Percentiles rank a stretch among this genome's conserved stretches.
phyloP scores from a whole-genome alignment of 1,140 invertebrate genomes.

The Musca domestica region DNA sequence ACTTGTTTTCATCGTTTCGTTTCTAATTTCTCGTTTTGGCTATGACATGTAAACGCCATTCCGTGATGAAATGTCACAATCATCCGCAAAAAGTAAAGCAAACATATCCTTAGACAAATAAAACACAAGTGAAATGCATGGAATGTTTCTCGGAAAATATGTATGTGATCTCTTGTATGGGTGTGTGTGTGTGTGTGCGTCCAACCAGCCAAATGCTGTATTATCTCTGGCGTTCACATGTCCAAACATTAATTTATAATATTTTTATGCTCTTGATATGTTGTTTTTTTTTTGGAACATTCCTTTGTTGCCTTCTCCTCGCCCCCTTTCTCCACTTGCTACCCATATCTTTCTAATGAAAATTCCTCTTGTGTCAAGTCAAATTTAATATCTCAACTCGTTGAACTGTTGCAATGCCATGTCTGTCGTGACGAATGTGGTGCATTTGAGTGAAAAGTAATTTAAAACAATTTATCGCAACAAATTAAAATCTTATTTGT shows the following conservation, averaged over 20 bases:
- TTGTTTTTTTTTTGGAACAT: not conserved
- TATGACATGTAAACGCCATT: conserved; percentile 53
- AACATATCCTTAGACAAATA: not conserved
- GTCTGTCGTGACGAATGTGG: not conserved
- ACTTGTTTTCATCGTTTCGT: conserved; percentile 1
- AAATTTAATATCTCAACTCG: conserved; percentile 10
- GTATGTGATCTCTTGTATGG: too few species aligned
- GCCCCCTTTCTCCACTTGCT: not conserved
- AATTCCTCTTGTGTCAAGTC: conserved; percentile 18
- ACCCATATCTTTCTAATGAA: conserved; percentile 11
- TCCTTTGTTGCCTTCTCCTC: too few species aligned
- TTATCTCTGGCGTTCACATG: not conserved
- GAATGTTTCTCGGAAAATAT: too few species aligned
- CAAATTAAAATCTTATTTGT: conserved; percentile 9
- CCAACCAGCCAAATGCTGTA: not conserved
- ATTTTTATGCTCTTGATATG: not conserved
- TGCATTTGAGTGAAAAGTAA: conserved; percentile 8
- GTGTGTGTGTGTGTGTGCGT: not conserved
- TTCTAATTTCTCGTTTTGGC: not conserved
- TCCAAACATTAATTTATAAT: too few species aligned
- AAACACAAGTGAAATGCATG: not conserved
- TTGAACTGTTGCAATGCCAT: not conserved
- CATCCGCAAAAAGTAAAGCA: conserved; percentile 31
- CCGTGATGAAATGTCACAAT: conserved; percentile 52
- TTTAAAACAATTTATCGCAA: conserved; percentile 18